Base-by-base conservation (phyloP, 2,888 invertebrate species). In the Bibio marci region DNA sequence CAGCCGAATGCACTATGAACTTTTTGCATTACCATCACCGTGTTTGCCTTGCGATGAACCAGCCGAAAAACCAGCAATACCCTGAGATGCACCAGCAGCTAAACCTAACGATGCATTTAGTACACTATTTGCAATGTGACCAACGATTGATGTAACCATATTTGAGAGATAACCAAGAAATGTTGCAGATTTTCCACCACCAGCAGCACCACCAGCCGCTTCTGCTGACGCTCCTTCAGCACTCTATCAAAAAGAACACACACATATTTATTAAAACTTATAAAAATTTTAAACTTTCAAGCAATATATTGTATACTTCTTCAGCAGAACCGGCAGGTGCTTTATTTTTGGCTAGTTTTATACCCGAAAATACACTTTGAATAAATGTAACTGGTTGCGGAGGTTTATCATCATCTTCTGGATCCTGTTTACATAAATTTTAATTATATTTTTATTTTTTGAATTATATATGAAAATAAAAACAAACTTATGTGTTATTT, bases 391-490 rank as follows among this genome's bases (percentile, higher is more conserved):
- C 35, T 1, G 62, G 62, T 37, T 55, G 53, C 0, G 58, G 56
- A 1, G 57, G 56, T 10, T 35, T 43, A 13, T 57, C 58, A 18
- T 59, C 60, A 14, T 61, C 60, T 33, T 62, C 60, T 11, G 62
- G 62, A 44, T 62, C 56, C 62, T 62, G 26, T 27, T 11, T 2
- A 49, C 48, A n/a, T n/a, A n/a, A n/a, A n/a, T n/a, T n/a, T n/a
- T n/a, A n/a, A n/a, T n/a, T n/a, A n/a, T n/a, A n/a, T n/a, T n/a
- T n/a, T n/a, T n/a, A n/a, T n/a, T n/a, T n/a, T n/a, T n/a, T n/a
- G n/a, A n/a, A n/a, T n/a, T n/a, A n/a, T n/a, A n/a, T n/a, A n/a
- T n/a, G n/a, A n/a, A n/a, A n/a, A n/a, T n/a, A n/a, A n/a, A n/a
- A n/a, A n/a, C n/a, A n/a, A n/a, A n/a, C n/a, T n/a, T n/a, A n/a